Evolutionary conservation across 1,140 invertebrate genomes (phyloP).

Genomic region (Papilio polytes): DNA sequence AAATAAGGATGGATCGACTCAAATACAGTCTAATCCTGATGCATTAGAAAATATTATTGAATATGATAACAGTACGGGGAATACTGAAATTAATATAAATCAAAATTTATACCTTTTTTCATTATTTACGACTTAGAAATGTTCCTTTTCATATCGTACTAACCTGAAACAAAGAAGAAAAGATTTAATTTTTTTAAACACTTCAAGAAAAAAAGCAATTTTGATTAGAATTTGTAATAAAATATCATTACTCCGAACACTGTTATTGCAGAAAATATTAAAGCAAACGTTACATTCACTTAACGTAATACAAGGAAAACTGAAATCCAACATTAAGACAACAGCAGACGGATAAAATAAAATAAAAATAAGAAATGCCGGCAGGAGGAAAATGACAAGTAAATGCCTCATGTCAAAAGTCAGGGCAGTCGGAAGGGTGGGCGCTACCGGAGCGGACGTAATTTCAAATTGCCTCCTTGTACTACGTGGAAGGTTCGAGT

Average conservation of each 20-base stretch:
- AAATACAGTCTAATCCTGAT: constrained; percentile 31
- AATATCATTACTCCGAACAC: not conserved
- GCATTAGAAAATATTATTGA: constrained; percentile 27
- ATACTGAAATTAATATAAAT: not conserved
- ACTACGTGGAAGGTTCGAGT: constrained; percentile 45
- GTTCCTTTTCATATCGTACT: not conserved
- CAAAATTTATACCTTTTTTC: not conserved
- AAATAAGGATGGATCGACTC: constrained; percentile 55
- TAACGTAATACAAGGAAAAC: constrained; percentile 32
- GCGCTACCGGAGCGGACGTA: constrained; percentile 63
- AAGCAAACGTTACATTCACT: constrained; percentile 17
- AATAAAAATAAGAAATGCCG: constrained; percentile 54
- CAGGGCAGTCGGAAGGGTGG: constrained; percentile 49
- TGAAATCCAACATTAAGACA: constrained; percentile 37
- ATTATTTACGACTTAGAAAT: too few species aligned
- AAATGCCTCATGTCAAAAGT: constrained; percentile 60
- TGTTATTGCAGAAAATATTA: constrained; percentile 10
- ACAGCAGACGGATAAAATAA: constrained; percentile 41
- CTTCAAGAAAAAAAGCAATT: too few species aligned
- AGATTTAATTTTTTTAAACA: not conserved
- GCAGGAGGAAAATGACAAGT: constrained; percentile 59
- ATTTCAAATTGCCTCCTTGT: constrained; percentile 70
- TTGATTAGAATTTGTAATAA: too few species aligned
- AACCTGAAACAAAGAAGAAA: not conserved
- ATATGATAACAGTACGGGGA: not conserved